A percentile compares a stretch with the other conserved stretches of the same genome.
Evolutionary conservation across 2,797 vertebrate genomes (phyloP).

Genomic region (Oophaga sylvatica): DNA sequence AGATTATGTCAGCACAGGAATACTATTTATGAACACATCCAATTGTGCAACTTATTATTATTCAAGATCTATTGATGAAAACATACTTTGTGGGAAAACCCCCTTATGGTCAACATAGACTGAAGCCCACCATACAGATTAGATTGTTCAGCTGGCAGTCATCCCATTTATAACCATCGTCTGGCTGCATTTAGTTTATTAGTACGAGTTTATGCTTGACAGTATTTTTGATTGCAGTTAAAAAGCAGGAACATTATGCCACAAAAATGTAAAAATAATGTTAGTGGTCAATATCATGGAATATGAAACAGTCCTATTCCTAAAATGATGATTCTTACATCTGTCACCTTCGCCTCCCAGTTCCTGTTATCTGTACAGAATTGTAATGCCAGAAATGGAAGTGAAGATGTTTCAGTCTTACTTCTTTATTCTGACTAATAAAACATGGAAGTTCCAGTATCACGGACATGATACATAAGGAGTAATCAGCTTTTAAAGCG

Average conservation of each 20-base stretch:
- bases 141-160: no score
- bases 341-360: background rate
- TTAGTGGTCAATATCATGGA: background rate
- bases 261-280: background rate
- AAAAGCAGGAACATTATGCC: background rate
- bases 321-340: background rate
- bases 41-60: no score
- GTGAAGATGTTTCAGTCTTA: background rate
- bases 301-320: slow-evolving; percentile 8
- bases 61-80: no score
- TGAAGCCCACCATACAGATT: no score
- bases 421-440: background rate
- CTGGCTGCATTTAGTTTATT: no score
- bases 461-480: background rate
- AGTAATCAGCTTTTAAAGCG: no score
- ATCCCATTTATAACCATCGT: no score
- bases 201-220: background rate
- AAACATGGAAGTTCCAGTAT: background rate
- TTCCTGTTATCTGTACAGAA: slow-evolving; percentile 12
- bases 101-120: no score
- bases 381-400: background rate
- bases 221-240: background rate
- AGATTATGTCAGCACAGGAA: no score
- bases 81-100: no score
- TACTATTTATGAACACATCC: no score